Conservation (phyloP, 2,113 vertebrate species). For the Neomonachus schauinslandi region DNA sequence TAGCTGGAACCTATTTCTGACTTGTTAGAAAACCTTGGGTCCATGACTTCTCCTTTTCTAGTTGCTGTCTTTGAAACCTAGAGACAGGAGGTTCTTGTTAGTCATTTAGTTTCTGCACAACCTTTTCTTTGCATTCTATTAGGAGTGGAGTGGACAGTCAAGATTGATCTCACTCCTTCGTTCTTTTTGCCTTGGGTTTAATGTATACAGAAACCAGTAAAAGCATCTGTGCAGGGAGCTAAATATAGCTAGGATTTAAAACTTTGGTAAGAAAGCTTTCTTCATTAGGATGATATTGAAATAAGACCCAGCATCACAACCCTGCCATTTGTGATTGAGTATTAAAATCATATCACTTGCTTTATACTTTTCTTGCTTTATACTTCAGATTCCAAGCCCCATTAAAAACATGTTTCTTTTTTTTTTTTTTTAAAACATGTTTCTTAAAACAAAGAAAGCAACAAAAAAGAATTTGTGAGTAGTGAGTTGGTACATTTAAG, state of each 20-base stretch:
- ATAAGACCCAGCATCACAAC: not conserved
- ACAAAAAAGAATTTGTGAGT: slow-evolving; percentile 19
- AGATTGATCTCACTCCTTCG: not conserved
- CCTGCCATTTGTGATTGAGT: not conserved
- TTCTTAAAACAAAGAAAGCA: slow-evolving; percentile 49
- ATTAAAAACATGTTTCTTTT: slow-evolving; percentile 38
- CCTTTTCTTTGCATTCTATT: slow-evolving; percentile 27
- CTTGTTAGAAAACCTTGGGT: not conserved
- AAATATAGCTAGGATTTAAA: not conserved
- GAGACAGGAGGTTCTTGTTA: not conserved
- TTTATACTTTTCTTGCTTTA: not conserved
- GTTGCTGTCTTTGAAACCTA: slow-evolving; percentile 15
- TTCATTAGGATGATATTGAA: not conserved
- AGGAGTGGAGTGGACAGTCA: not conserved
- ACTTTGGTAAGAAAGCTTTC: not conserved
- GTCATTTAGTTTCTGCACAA: not conserved
- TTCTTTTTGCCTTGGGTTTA: slow-evolving; percentile 31
- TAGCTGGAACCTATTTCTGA: not conserved
- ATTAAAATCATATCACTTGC: not conserved
- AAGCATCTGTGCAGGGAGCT: not conserved
- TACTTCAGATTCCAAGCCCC: slow-evolving; percentile 11
- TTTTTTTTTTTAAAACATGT: not conserved
- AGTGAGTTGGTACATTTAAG: slow-evolving; percentile 25
- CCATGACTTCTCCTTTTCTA: not conserved
- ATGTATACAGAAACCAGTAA: not conserved